A percentile compares a stretch with the other conserved stretches of the same genome.
Evolutionary conservation across 2,888 invertebrate genomes (phyloP).

Genomic region (Venusia cambrica): DNA sequence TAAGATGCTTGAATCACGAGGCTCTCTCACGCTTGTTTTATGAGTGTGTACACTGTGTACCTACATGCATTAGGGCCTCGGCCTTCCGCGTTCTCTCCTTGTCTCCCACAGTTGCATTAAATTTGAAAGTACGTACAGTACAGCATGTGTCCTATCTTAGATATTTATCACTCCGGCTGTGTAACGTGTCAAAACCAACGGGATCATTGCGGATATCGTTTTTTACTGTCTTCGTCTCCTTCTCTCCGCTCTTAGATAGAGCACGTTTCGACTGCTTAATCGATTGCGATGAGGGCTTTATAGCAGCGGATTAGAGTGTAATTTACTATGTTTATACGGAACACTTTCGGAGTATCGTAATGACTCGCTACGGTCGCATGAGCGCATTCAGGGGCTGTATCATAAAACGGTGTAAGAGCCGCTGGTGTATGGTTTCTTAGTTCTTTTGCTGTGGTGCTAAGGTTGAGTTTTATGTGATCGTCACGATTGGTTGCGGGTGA

Average conservation of each 20-base stretch:
- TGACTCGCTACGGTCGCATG: slow-evolving; percentile 78
- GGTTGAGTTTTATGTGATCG: slow-evolving; percentile 38
- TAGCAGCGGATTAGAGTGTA: slow-evolving; percentile 53
- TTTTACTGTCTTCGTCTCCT: slow-evolving; percentile 49
- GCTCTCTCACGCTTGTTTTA: slow-evolving; percentile 58
- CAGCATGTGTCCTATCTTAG: slow-evolving; percentile 55
- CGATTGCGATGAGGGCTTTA: slow-evolving; percentile 53
- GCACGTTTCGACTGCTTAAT: slow-evolving; percentile 35
- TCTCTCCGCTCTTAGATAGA: slow-evolving; percentile 46
- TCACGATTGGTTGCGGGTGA: slow-evolving; percentile 40
- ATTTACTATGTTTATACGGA: slow-evolving; percentile 54
- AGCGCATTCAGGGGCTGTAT: slow-evolving; percentile 62
- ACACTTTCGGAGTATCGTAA: slow-evolving; percentile 71
- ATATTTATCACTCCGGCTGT: slow-evolving; percentile 68
- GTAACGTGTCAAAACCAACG: slow-evolving; percentile 70
- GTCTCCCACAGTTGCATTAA: slow-evolving; percentile 47
- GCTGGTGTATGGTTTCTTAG: slow-evolving; percentile 27
- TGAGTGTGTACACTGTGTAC: slow-evolving; percentile 32
- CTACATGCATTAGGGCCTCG: slow-evolving; percentile 33
- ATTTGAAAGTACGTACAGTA: slow-evolving; percentile 47
- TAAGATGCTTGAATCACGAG: slow-evolving; percentile 47
- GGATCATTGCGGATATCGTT: slow-evolving; percentile 65
- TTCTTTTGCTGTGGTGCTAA: slow-evolving; percentile 37
- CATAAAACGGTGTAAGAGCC: slow-evolving; percentile 47
- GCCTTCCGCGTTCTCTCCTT: slow-evolving; percentile 58